Evolutionary conservation across 2,113 vertebrate species (phyloP), one percentile per base, ranked within the genome.

Genomic region (Misgurnus anguillicaudatus): DNA sequence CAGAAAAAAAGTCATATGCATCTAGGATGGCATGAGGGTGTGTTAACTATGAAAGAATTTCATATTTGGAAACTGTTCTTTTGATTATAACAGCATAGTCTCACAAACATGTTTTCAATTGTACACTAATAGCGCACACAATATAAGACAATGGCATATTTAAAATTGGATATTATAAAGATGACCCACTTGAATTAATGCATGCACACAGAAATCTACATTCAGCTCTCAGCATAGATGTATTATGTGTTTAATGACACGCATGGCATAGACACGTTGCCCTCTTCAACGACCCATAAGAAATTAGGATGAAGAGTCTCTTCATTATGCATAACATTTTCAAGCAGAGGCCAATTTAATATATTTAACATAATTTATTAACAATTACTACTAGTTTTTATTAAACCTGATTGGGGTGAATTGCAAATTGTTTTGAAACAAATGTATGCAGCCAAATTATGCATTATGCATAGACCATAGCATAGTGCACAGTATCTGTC

Each of bases 171-270:
- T 1, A 31, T 42, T 48, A 41, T 17, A 70, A 19, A 51, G 14
- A 31, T 78, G 64, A 61, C 13, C 53, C 60, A 58, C 67, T 74
- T 74, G 55, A 67, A 68, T 78, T 48, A 71, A 81, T 66, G 14
- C 7, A 31, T 72, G 47, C 38, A n/a, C 39, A 60, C 73, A 62
- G 77, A 24, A 39, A 60, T n/a, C 24, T 16, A 73, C 62, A 16
- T 47, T 16, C 60, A 42, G 63, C 60, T 19, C 53, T 65, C 48
- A 64, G 66, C 17, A 13, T 41, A 64, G 58, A 74, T 57, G 63
- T 36, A 75, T 80, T 68, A 58, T 58, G 48, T 73, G 47, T 16
- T 68, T 62, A 68, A 41, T 72, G 48, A 67, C 21, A 42, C 66
- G 62, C 60, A 62, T 68, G 45, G 55, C 53, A 42, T 38, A 55